Base-by-base conservation (phyloP, 2,113 vertebrate species). In the Nothoprocta perdicaria region DNA sequence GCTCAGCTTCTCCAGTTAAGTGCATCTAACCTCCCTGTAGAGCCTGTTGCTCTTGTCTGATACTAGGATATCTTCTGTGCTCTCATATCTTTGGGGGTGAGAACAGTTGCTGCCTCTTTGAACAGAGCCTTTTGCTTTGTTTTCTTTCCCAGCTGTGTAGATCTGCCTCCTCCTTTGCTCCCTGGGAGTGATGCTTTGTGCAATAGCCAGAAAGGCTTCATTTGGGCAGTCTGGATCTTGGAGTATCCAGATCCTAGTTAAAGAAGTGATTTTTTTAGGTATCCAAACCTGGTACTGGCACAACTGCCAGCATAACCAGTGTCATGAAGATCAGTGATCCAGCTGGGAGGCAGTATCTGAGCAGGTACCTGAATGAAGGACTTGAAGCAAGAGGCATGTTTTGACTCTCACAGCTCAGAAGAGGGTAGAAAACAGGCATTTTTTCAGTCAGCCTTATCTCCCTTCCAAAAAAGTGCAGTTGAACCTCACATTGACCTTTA, bases 1-100 rank as follows among this genome's bases (percentile, higher is more conserved):
- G 79, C 75, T 95, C 89, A 92, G 94, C 72, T 91, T 92, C 7
- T 1, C 78, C 80, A 90, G 85, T 95, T 89, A 87, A 89, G 52
- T 83, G 82, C 71, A 90, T 46, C 52, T 71, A 83, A 38, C 68
- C 22, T 77, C 87, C 45, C 74, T 58, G 26, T 41, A 63, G 80
- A 79, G 71, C 63, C 43, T 90, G 19, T 53, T 50, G 5, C 45
- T 83, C 23, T 93, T 80, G 52, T 80, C 72, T 89, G 58, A n/a
- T 45, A 26, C 12, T 43, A 29, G 33, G 73, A 48, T 83, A 43
- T 21, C 33, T 83, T 74, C 46, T 67, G 24, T 45, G 11, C 46
- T 77, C 31, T 43, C 27, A 16, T 60, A 12, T 69, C 40, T 79
- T 61, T 23, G 23, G 10, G 12, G 6, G 4, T 5, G 7, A 92